A percentile compares a stretch with the other conserved stretches of the same genome.
Evolutionary conservation across 2,797 vertebrate species (phyloP).

Genomic region (Telmatherina bonti): DNA sequence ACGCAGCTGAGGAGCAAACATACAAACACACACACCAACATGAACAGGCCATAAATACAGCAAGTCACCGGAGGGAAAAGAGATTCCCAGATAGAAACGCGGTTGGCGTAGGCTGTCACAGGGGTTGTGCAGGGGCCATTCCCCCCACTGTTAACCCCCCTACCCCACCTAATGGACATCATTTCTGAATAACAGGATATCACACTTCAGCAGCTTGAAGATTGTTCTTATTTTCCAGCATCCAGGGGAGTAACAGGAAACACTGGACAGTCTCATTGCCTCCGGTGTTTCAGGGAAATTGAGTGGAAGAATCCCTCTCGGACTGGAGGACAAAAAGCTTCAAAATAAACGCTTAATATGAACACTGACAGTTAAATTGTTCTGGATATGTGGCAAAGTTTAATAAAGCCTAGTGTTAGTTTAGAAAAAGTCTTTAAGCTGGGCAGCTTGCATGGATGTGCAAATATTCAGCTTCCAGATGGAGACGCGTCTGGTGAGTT

Average conservation of each 20-base stretch:
- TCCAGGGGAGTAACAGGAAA: conserved; percentile 17
- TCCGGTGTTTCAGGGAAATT: not conserved
- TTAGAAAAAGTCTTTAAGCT: too few species aligned
- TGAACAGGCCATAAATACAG: not conserved
- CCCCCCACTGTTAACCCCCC: too few species aligned
- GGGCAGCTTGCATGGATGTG: too few species aligned
- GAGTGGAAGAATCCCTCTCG: not conserved
- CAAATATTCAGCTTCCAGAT: too few species aligned
- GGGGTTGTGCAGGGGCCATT: not conserved
- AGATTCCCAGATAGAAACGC: not conserved
- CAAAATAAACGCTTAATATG: too few species aligned
- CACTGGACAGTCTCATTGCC: not conserved
- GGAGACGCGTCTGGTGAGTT: too few species aligned
- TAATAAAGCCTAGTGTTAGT: too few species aligned
- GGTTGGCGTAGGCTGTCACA: not conserved
- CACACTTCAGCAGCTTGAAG: conserved; percentile 40
- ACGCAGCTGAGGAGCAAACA: conserved; percentile 80
- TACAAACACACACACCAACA: conserved; percentile 3
- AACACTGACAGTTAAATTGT: too few species aligned
- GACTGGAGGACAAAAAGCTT: not conserved
- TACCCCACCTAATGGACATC: not conserved
- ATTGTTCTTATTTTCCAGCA: conserved; percentile 28
- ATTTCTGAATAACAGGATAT: conserved; percentile 63
- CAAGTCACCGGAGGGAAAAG: not conserved
- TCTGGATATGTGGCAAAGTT: too few species aligned